Evolutionary conservation across 2,888 invertebrate species (phyloP), one percentile per base, ranked within the genome.

Genomic region (Caenorhabditis afra): DNA sequence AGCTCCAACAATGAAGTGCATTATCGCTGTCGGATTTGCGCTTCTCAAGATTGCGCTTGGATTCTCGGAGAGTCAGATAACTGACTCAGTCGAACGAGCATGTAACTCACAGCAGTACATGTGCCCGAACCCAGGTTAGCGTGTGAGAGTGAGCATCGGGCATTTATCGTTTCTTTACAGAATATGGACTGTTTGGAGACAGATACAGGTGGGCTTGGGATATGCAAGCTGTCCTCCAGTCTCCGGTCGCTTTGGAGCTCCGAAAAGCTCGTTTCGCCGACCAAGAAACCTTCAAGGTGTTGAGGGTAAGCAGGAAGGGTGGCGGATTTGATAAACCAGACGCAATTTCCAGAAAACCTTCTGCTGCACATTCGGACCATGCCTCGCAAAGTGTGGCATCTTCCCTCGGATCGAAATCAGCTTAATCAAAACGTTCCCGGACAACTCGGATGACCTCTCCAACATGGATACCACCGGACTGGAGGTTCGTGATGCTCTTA

Each of bases 301-400:
- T 53, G 14, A 16, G 12, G 22, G 57, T 58, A 18, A n/a, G n/a
- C 18, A 20, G 20, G 3, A 50, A 20, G 11, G 14, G 16, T 20
- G 20, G 39, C 18, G 2, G 16, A 23, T n/a, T 16, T 16, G 7
- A 8, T 22, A 29, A 29, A 29, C 44, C 3, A 44, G 44, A 16
- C 1, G 23, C 11, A 20, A 8, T 45, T 22, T 52, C 20, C 23
- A 49, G 14, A 44, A 44, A 10, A 8, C 11, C n/a, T 73, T 18
- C 62, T 73, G 73, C 14, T 73, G 73, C 11, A 1, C 3, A 3
- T 39, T 39, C 0, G 73, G 73, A 22, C 44, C 64, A 0, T 73
- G 73, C 23, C 64, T 73, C 5, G 8, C 12, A 11, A 64, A 50
- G 1, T 73, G 73, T 35, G 64, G 64, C 35, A 64, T 73, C 18